phyloP scores from a whole-genome alignment of 2,888 invertebrate species.

The Macrosiphum euphorbiae region DNA sequence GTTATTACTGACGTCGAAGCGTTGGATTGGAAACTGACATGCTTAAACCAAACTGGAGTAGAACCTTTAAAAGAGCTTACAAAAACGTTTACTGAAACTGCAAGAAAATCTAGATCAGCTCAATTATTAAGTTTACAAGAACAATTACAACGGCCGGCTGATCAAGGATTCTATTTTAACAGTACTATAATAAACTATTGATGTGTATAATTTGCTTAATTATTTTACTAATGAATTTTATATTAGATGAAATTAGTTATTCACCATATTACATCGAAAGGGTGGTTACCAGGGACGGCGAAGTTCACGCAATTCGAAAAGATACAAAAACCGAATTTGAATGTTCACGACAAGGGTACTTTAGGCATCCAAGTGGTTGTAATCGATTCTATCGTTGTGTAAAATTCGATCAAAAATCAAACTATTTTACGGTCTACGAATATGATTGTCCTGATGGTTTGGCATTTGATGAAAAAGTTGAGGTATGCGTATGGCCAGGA shows the following conservation, averaged over 20 bases:
- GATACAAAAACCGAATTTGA: constrained; percentile 81
- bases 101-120: constrained; percentile 77
- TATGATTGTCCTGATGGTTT: constrained; percentile 85
- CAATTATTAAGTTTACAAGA: constrained; percentile 77
- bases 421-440: constrained; percentile 84
- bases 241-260: constrained; percentile 75
- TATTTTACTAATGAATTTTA: not conserved
- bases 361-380: constrained; percentile 59
- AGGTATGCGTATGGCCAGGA: constrained; percentile 87
- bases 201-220: not conserved
- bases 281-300: constrained; percentile 80
- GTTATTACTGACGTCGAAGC: constrained; percentile 76
- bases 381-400: constrained; percentile 83
- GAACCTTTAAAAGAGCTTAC: constrained; percentile 68
- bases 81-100: constrained; percentile 70
- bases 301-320: constrained; percentile 80
- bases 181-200: constrained; percentile 7
- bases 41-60: constrained; percentile 66
- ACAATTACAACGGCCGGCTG: constrained; percentile 70
- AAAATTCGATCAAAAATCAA: constrained; percentile 81
- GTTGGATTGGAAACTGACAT: constrained; percentile 73
- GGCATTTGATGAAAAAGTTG: constrained; percentile 82
- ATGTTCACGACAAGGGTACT: constrained; percentile 83
- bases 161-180: constrained; percentile 60
- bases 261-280: constrained; percentile 82